A percentile compares a stretch with the other conserved stretches of the same genome.
phyloP scores from a whole-genome alignment of 2,888 invertebrate genomes.

The Cactoblastis cactorum region DNA sequence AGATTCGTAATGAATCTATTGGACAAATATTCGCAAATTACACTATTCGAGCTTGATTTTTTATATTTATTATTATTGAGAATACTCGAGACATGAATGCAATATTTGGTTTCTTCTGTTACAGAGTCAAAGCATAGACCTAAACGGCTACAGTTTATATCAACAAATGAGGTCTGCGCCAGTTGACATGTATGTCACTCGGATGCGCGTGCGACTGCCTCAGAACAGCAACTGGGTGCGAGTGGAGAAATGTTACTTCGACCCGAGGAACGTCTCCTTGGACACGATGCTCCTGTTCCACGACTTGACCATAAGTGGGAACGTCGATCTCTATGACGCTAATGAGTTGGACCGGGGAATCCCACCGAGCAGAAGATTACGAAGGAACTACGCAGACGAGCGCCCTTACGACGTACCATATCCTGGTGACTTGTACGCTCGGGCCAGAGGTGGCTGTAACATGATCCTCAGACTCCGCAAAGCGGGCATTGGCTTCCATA shows the following conservation, averaged over 20 bases:
- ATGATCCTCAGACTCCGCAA: conserved; percentile 88
- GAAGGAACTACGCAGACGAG: conserved; percentile 63
- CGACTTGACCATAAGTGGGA: conserved; percentile 88
- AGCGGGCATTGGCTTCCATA: conserved; percentile 89
- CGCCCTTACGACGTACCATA: conserved; percentile 46
- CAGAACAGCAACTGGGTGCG: conserved; percentile 83
- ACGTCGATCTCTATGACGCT: conserved; percentile 80
- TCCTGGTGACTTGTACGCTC: conserved; percentile 36
- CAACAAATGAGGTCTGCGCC: conserved; percentile 82
- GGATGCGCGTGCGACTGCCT: conserved; percentile 84
- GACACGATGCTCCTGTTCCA: conserved; percentile 88
- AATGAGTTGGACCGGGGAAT: conserved; percentile 59
- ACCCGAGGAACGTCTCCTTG: conserved; percentile 85
- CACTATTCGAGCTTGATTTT: too few species aligned
- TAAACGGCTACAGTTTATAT: conserved; percentile 82
- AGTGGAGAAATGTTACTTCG: conserved; percentile 87
- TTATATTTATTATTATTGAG: conserved; percentile 1
- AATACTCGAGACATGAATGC: too few species aligned
- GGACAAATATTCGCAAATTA: too few species aligned
- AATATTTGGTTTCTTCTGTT: too few species aligned
- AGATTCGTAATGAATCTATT: too few species aligned
- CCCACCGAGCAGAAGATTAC: conserved; percentile 44
- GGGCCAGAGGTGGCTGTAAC: conserved; percentile 80
- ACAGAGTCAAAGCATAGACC: conserved; percentile 75
- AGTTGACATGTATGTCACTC: conserved; percentile 84